Evolutionary conservation across 2,888 invertebrate genomes (phyloP), one percentile per base, ranked within the genome.

Genomic region (Drymonia ruficornis): DNA sequence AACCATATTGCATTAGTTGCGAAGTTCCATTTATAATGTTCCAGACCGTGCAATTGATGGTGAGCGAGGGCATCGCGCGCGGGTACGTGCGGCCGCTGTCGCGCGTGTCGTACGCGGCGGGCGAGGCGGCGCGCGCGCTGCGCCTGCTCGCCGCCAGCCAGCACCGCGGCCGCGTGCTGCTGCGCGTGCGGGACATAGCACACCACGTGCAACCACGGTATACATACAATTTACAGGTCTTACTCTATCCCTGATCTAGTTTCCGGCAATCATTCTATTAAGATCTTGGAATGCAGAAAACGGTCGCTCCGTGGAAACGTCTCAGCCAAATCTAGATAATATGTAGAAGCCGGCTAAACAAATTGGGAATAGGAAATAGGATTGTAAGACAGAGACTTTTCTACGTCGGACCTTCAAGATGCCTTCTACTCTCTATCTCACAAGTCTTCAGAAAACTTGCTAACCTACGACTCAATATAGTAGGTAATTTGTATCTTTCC

Each of bases 31-130:
- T 73, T 4, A n/a, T 29, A 0, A 23, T 48, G 16, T 23, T 29
- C 28, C 63, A 87, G 86, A 59, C 54, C 8, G 52, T 89, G 7
- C 86, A 83, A 44, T 18, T 15, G 5, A 56, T 84, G 61, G 38
- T 89, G 19, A 78, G 75, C 16, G 82, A 84, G 4, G 89, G 89
- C 2, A 86, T 89, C 15, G 56, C 59, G 0, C 63, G 57, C 0
- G 89, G 89, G 0, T 81, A 77, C 56, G 87, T 89, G 28, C 76
- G 81, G 2, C 89, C 89, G 0, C 61, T 89, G 40, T 63, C 85
- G 0, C 79, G 83, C 7, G 76, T 86, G 7, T 67, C 72, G n/a
- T 87, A 78, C 50, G 58, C 63, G 0, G 71, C 83, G 84, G 4
- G 78, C 57, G 0, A 4, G 72, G 7, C 75, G 80, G 2, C 89